Evolutionary conservation across 2,888 invertebrate species (phyloP).

Genomic region (Ochlodes sylvanus): DNA sequence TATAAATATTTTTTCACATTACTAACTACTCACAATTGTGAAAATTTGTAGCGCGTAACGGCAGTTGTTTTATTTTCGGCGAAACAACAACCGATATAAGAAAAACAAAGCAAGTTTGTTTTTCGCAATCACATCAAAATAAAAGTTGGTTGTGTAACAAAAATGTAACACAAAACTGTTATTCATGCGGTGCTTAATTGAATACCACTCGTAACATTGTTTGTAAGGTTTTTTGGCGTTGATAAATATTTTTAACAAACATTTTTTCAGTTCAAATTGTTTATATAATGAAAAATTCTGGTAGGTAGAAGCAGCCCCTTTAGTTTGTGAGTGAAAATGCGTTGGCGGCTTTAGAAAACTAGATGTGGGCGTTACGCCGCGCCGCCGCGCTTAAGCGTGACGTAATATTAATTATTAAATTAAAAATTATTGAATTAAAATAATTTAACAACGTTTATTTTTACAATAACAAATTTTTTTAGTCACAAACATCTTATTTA

Average conservation of each 20-base stretch:
- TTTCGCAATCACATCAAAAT: slow-evolving; percentile 12
- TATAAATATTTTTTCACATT: slow-evolving; percentile 27
- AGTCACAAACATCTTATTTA: too few species aligned
- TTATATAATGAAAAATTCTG: not conserved
- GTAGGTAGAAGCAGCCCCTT: not conserved
- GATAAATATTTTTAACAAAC: not conserved
- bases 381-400: too few species aligned
- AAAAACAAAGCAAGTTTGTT: slow-evolving; percentile 11
- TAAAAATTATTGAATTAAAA: too few species aligned
- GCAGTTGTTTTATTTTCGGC: slow-evolving; percentile 11
- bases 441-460: too few species aligned
- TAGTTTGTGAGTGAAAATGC: not conserved
- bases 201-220: not conserved
- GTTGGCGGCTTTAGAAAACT: not conserved
- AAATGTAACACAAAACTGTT: slow-evolving; percentile 12
- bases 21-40: slow-evolving; percentile 16
- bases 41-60: slow-evolving; percentile 9
- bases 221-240: not conserved
- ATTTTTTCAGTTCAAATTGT: slow-evolving; percentile 7
- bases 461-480: too few species aligned
- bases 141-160: slow-evolving; percentile 15
- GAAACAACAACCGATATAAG: slow-evolving; percentile 7
- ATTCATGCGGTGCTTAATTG: not conserved
- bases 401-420: too few species aligned
- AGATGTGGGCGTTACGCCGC: not conserved